phyloP scores from a whole-genome alignment of 2,888 invertebrate genomes.

The Fragum fragum region DNA sequence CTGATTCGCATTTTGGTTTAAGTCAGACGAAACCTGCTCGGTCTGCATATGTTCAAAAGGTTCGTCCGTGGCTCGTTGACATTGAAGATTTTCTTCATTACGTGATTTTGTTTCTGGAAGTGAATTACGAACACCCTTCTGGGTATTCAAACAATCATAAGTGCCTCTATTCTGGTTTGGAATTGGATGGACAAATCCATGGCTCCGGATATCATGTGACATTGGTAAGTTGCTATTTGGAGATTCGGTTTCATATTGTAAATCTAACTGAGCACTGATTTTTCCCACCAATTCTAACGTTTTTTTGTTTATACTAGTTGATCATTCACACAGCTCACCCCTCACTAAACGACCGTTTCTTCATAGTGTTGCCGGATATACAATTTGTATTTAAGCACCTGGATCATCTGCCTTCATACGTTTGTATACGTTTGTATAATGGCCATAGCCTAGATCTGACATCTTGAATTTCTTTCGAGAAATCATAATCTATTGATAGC shows the following conservation, averaged over 20 bases:
- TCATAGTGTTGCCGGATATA: slow-evolving; percentile 4
- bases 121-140: background rate
- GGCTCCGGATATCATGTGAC: background rate
- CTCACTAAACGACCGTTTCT: slow-evolving; percentile 6
- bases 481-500: background rate
- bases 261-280: background rate
- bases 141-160: background rate
- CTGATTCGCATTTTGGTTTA: background rate
- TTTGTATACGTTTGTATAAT: background rate
- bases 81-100: background rate
- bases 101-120: background rate
- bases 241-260: background rate
- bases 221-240: background rate
- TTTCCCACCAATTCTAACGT: background rate
- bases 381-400: slow-evolving; percentile 1
- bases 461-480: background rate
- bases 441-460: background rate
- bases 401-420: background rate
- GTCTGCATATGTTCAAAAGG: background rate
- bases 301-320: background rate
- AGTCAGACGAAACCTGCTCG: background rate
- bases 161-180: background rate
- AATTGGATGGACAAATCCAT: background rate
- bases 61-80: background rate
- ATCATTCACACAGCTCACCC: slow-evolving; percentile 9